Conservation (phyloP, 2,113 vertebrate species). For the Oxyura jamaicensis region DNA sequence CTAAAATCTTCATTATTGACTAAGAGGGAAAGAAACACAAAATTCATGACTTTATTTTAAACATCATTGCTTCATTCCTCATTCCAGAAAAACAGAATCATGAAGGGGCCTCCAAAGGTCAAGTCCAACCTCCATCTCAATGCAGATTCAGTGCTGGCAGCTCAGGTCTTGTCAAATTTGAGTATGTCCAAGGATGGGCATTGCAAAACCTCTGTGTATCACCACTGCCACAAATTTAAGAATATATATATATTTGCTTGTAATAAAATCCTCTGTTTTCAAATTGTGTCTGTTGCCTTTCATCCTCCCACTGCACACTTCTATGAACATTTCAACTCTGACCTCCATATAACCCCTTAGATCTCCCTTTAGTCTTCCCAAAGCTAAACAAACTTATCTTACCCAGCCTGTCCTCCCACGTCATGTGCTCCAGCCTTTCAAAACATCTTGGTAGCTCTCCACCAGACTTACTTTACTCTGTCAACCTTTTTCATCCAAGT, state of each 20-base stretch:
- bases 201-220: not conserved
- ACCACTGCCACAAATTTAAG: not conserved
- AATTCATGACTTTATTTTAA: not conserved
- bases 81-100: not conserved
- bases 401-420: not conserved
- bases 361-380: not conserved
- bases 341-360: not conserved
- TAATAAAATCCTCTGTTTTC: not conserved
- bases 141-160: not conserved
- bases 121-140: not conserved
- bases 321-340: not conserved
- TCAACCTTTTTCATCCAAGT: not conserved
- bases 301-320: not conserved
- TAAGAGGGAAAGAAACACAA: not conserved
- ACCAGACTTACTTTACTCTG: not conserved
- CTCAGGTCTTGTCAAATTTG: not conserved
- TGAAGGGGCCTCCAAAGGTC: not conserved
- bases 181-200: not conserved
- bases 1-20: not conserved
- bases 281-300: not conserved
- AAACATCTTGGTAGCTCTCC: not conserved
- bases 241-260: not conserved
- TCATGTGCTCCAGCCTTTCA: not conserved
- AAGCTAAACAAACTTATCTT: not conserved
- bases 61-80: not conserved